Percentiles rank a stretch among this genome's conserved stretches.
Evolutionary conservation across 2,113 vertebrate genomes (phyloP).

Genomic region (Charadrius vociferus): DNA sequence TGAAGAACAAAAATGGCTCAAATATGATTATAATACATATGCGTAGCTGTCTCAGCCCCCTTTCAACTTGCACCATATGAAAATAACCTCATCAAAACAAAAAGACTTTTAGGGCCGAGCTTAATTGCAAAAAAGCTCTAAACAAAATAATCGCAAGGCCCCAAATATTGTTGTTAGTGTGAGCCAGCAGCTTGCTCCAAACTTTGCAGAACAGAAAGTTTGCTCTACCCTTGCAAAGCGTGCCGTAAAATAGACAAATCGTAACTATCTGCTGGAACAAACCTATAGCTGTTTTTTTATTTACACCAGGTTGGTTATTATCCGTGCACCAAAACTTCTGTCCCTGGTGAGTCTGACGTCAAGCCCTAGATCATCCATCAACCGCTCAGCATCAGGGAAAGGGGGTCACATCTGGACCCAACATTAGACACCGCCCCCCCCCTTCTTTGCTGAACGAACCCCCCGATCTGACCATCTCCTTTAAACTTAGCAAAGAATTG

Average conservation of each 20-base stretch:
- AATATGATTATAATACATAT: conserved; percentile 17
- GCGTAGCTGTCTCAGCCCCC: background rate
- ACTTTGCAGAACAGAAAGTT: background rate
- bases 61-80: conserved; percentile 33
- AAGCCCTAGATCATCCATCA: background rate
- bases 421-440: no score
- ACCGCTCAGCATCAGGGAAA: background rate
- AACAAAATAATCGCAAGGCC: background rate
- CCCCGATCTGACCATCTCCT: background rate
- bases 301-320: background rate
- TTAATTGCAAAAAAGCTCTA: conserved; percentile 50
- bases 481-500: background rate
- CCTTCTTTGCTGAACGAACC: background rate
- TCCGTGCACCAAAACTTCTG: background rate
- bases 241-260: background rate
- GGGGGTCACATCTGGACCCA: background rate
- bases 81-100: conserved; percentile 56
- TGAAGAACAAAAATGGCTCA: conserved; percentile 55
- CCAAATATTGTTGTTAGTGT: background rate
- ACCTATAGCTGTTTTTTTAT: background rate
- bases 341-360: background rate
- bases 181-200: background rate
- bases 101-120: background rate
- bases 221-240: background rate
- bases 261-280: background rate